phyloP scores from a whole-genome alignment of 2,113 vertebrate species.

The Ctenodactylus gundi region DNA sequence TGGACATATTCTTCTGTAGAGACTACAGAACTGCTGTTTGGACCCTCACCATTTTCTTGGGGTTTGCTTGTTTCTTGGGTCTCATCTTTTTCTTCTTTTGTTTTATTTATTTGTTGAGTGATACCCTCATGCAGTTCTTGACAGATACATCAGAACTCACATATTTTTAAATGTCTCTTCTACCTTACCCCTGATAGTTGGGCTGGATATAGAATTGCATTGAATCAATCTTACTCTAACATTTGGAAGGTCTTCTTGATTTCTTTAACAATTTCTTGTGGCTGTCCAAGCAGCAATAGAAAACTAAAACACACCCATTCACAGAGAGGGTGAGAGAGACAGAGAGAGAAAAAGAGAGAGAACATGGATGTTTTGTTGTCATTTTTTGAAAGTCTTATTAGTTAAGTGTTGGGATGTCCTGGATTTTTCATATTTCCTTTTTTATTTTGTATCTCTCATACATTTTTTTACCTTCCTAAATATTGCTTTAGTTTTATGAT shows the following conservation, averaged over 20 bases:
- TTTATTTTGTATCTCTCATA: not conserved
- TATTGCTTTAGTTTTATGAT: not conserved
- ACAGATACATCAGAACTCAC: not conserved
- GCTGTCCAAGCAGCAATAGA: not conserved
- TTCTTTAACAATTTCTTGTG: not conserved
- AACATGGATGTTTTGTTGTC: no score
- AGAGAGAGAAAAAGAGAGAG: no score
- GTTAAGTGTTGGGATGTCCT: not conserved
- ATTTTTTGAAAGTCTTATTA: conserved; percentile 20
- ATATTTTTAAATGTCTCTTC: not conserved
- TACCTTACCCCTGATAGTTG: not conserved
- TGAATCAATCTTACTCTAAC: not conserved
- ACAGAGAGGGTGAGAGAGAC: no score
- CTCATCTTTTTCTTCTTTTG: not conserved
- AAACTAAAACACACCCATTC: not conserved
- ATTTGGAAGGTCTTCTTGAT: not conserved
- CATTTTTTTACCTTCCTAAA: not conserved
- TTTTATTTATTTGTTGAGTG: not conserved
- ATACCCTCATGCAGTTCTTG: not conserved
- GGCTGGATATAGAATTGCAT: conserved; percentile 1
- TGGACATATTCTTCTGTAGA: not conserved
- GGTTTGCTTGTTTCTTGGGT: not conserved
- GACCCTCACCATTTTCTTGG: not conserved
- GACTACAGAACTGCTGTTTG: not conserved
- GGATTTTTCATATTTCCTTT: not conserved